These are phyloP conservation scores for Exephanes ischioxanthus DNA, from an alignment of 2,888 invertebrate species.

Conservation along the genomic window DNA sequence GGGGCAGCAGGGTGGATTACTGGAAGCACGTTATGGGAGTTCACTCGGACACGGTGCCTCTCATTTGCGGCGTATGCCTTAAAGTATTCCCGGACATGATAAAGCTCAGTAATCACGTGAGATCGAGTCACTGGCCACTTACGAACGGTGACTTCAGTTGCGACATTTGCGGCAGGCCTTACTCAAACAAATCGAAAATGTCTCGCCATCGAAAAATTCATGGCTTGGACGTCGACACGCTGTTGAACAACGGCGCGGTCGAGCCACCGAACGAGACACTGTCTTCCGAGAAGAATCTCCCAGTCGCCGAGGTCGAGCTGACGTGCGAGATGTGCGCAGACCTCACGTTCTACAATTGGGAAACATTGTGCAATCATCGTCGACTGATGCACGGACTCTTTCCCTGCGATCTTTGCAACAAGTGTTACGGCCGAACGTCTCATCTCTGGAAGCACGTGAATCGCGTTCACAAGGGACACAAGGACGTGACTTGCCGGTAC, in stretches of 20 bases:
- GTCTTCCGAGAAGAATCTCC: conserved; percentile 30
- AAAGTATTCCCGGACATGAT: conserved; percentile 85
- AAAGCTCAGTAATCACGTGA: conserved; percentile 84
- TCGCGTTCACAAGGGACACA: conserved; percentile 87
- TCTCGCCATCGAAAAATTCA: conserved; percentile 85
- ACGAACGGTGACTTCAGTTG: conserved; percentile 85
- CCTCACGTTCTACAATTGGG: conserved; percentile 84
- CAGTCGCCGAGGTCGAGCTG: conserved; percentile 71
- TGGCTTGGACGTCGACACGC: conserved; percentile 77
- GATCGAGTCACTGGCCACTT: conserved; percentile 84
- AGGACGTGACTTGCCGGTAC: conserved; percentile 87
- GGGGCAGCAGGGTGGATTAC: conserved; percentile 86
- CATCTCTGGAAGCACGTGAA: conserved; percentile 89
- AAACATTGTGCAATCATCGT: conserved; percentile 86
- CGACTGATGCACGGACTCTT: conserved; percentile 86
- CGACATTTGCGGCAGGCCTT: conserved; percentile 85
- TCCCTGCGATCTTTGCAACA: conserved; percentile 88
- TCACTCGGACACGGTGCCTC: conserved; percentile 85
- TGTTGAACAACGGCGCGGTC: conserved; percentile 66
- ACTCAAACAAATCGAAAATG: conserved; percentile 86
- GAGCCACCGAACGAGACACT: conserved; percentile 66
- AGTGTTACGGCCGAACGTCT: conserved; percentile 87
- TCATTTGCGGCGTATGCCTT: conserved; percentile 85
- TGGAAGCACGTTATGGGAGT: conserved; percentile 86
- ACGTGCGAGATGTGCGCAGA: conserved; percentile 81